phyloP scores from a whole-genome alignment of 2,797 vertebrate species.

The Chaunax sp. region DNA sequence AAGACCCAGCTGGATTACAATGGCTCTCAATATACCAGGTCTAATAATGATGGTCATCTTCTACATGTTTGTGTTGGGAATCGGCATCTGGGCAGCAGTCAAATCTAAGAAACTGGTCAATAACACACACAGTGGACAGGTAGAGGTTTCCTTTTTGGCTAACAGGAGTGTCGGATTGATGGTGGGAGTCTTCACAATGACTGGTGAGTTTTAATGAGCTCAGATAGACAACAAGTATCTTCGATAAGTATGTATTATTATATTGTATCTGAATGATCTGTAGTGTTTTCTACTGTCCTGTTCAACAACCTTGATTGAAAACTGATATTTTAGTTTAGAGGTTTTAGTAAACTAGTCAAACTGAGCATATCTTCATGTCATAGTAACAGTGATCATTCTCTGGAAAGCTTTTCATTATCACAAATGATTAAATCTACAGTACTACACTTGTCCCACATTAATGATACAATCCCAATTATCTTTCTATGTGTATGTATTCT shows the following conservation, averaged over 20 bases:
- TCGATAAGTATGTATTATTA: neutral
- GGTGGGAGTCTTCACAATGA: conserved; percentile 44
- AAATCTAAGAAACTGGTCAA: conserved; percentile 8
- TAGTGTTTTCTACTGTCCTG: too few species aligned
- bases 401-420: neutral
- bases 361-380: neutral
- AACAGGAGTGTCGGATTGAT: conserved; percentile 12
- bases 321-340: too few species aligned
- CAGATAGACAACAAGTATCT: neutral
- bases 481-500: neutral
- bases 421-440: neutral
- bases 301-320: too few species aligned
- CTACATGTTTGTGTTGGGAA: conserved; percentile 20
- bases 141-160: conserved; percentile 17
- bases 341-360: too few species aligned
- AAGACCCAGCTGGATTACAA: neutral
- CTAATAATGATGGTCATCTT: conserved; percentile 8
- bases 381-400: conserved; percentile 14
- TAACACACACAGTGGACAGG: neutral
- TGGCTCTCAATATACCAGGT: conserved; percentile 17
- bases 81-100: conserved; percentile 26
- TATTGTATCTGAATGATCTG: neutral
- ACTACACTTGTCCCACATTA: too few species aligned
- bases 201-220: neutral
- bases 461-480: too few species aligned